phyloP scores from a whole-genome alignment of 2,113 vertebrate genomes.

The Sander vitreus region DNA sequence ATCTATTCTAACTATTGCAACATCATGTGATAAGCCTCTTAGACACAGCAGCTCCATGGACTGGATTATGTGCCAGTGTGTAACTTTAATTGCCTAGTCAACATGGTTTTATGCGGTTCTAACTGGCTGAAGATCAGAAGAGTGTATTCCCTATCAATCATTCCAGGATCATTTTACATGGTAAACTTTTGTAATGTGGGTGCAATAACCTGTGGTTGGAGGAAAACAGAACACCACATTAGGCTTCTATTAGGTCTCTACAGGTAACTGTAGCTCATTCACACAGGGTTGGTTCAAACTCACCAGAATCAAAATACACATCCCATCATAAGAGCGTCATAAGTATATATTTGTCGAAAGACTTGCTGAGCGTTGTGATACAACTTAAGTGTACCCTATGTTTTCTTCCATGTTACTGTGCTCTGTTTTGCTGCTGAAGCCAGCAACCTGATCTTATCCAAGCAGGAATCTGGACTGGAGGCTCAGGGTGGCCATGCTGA shows the following conservation, averaged over 20 bases:
- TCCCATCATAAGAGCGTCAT: slow-evolving; percentile 11
- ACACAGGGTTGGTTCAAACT: slow-evolving; percentile 6
- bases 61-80: slow-evolving; percentile 12
- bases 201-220: slow-evolving; percentile 34
- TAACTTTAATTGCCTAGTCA: slow-evolving; percentile 12
- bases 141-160: slow-evolving; percentile 57
- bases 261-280: slow-evolving; percentile 38
- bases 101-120: slow-evolving; percentile 59
- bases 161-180: slow-evolving; percentile 53
- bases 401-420: slow-evolving; percentile 40
- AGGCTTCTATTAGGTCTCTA: slow-evolving; percentile 7
- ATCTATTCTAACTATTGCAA: slow-evolving; percentile 8
- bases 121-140: slow-evolving; percentile 34
- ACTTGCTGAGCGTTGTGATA: slow-evolving; percentile 51
- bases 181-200: slow-evolving; percentile 54
- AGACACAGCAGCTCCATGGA: not conserved
- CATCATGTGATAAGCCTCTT: slow-evolving; percentile 40
- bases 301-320: slow-evolving; percentile 34
- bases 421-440: slow-evolving; percentile 39
- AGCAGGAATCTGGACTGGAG: slow-evolving; percentile 69
- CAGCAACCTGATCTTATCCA: slow-evolving; percentile 79
- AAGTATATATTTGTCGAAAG: slow-evolving; percentile 43
- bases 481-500: slow-evolving; percentile 56
- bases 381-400: slow-evolving; percentile 26
- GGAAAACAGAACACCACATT: slow-evolving; percentile 22